Percentiles rank a stretch among this genome's conserved stretches.
Evolutionary conservation across 2,113 vertebrate species (phyloP).

Genomic region (Antechinus flavipes): DNA sequence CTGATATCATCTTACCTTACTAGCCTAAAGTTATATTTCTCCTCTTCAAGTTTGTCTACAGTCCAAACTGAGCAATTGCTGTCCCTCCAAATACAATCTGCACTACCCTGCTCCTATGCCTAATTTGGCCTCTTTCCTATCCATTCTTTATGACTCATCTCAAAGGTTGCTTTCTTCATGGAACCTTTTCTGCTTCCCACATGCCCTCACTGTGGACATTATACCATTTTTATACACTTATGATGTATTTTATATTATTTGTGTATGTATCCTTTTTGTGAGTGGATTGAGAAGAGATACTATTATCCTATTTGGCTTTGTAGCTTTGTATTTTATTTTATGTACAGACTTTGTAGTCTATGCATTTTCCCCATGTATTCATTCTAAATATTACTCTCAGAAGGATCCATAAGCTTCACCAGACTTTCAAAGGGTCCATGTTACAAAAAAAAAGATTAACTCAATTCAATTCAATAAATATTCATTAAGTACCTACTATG

Average conservation of each 20-base stretch:
- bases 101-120: background rate
- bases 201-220: background rate
- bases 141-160: background rate
- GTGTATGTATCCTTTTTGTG: background rate
- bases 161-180: background rate
- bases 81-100: background rate
- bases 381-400: background rate
- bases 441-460: background rate
- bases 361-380: background rate
- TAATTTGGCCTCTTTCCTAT: background rate
- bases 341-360: background rate
- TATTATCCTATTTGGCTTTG: background rate
- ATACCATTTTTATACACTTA: background rate
- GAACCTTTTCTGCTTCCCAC: background rate
- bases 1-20: background rate
- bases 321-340: background rate
- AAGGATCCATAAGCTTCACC: background rate
- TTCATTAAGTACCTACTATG: background rate
- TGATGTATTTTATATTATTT: background rate
- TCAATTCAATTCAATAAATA: background rate
- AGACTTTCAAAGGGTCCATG: background rate
- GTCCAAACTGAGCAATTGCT: background rate
- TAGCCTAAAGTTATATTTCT: background rate
- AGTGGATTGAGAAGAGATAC: background rate
- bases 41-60: background rate